Conservation (phyloP, 2,797 vertebrate genomes). For the Propithecus perrieri region DNA sequence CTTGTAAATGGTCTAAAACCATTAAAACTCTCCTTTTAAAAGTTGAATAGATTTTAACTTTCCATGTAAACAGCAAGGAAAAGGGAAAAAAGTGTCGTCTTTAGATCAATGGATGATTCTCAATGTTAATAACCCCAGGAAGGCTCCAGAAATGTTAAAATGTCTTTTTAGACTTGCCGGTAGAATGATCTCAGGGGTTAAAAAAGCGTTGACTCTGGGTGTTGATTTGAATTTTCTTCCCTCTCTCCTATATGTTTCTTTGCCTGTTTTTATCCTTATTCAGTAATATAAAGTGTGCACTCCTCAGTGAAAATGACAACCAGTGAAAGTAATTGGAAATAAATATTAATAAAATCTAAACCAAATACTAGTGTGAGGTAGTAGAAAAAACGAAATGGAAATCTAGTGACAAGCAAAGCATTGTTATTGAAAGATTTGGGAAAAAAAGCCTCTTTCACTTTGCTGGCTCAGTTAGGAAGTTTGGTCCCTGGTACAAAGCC, state of each 20-base stretch:
- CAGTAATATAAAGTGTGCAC: not conserved
- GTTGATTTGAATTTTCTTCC: not conserved
- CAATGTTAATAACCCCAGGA: not conserved
- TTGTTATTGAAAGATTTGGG: slow-evolving; percentile 81
- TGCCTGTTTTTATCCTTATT: slow-evolving; percentile 43
- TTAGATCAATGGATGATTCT: slow-evolving; percentile 25
- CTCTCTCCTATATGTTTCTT: slow-evolving; percentile 14
- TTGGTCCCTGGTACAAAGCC: slow-evolving; percentile 87
- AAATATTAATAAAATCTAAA: slow-evolving; percentile 71
- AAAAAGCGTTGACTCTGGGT: not conserved
- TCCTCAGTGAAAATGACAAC: slow-evolving; percentile 57
- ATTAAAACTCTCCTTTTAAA: slow-evolving; percentile 29
- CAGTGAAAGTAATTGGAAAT: slow-evolving; percentile 72
- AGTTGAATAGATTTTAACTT: slow-evolving; percentile 39
- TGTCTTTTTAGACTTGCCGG: not conserved
- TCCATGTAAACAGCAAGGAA: not conserved
- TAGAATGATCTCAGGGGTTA: not conserved
- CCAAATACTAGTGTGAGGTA: slow-evolving; percentile 75
- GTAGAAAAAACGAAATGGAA: slow-evolving; percentile 81
- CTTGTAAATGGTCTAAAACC: slow-evolving; percentile 33
- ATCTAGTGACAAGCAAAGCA: slow-evolving; percentile 84
- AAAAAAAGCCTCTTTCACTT: slow-evolving; percentile 78
- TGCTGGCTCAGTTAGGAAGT: slow-evolving; percentile 83
- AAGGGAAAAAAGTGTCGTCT: not conserved
- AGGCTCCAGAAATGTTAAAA: not conserved